Evolutionary conservation across 2,888 invertebrate genomes (phyloP), one percentile per base, ranked within the genome.

Genomic region (Euzophera pinguis): DNA sequence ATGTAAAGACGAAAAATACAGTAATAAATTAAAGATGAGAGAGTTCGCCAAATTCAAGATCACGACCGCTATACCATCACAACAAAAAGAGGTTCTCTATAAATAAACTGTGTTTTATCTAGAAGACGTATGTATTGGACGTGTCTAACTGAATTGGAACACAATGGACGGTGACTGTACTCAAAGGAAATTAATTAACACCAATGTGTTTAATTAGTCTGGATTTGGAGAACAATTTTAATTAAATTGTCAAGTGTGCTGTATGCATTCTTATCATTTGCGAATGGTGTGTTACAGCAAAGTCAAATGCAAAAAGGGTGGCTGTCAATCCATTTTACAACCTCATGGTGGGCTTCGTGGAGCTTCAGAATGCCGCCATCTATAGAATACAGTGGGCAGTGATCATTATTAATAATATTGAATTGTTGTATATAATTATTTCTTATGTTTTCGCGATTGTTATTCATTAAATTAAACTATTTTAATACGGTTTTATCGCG

Each of bases 1-100:
- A 45, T 32, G n/a, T 3, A 42, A 8, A 45, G 29, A 9, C 14
- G 12, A 47, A 14, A 47, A 35, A 35, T 35, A 35, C 4, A 9
- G 17, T 17, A 12, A 48, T 37, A 48, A 48, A 48, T 48, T 48
- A 37, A 12, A 48, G 47, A 48, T 35, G 47, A 35, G 12, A 48
- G 12, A 48, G 22, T 27, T 37, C 17, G 47, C 47, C 37, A 48
- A 48, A 37, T 37, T 48, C 37, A 37, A 37, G 47, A 48, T 48
- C 37, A 35, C 17, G 47, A 48, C 37, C 37, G 47, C 37, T 8
- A n/a, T 12, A 12, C n/a, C 37, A 35, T 12, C 12, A 17, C 7
- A 35, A 29, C 29, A 43, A 37, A n/a, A 48, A 37, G 47, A n/a
- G 34, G 43, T 2, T 43, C 22, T 22, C 22, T 32, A 45, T 9